Evolutionary conservation across 2,888 invertebrate genomes (phyloP).

Genomic region (Ochropacha duplaris): DNA sequence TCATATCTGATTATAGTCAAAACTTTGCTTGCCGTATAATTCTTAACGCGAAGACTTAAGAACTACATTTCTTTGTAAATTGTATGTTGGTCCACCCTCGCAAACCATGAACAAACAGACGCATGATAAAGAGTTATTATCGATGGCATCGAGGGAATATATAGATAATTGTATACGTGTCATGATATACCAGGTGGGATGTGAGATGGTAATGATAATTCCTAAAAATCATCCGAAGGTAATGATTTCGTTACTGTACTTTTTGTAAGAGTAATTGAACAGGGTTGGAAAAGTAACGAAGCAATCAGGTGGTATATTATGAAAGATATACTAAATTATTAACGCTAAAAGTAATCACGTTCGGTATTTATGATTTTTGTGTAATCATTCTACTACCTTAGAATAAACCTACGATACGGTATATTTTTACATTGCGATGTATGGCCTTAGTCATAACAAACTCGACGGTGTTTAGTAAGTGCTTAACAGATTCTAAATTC

Average conservation of each 20-base stretch:
- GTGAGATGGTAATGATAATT: slow-evolving; percentile 32
- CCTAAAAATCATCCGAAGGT: slow-evolving; percentile 2
- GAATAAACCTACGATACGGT: no score
- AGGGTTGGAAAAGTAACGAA: background rate
- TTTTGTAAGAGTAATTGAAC: background rate
- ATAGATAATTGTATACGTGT: slow-evolving; percentile 25
- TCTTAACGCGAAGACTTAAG: background rate
- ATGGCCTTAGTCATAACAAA: no score
- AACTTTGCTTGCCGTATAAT: slow-evolving; percentile 1
- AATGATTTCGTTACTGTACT: background rate
- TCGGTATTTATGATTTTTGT: no score
- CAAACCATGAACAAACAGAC: slow-evolving; percentile 31
- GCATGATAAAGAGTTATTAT: slow-evolving; percentile 54
- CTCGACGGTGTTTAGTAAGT: no score
- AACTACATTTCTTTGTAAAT: background rate
- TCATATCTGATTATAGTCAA: slow-evolving; percentile 23
- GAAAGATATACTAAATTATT: no score
- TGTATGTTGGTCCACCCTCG: slow-evolving; percentile 33
- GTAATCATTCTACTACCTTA: no score
- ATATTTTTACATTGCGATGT: no score
- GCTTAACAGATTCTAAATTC: no score
- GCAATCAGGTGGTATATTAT: background rate
- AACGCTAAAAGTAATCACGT: no score
- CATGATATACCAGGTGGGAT: slow-evolving; percentile 35
- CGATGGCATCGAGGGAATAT: slow-evolving; percentile 15